Conservation (phyloP, 2,113 vertebrate genomes). For the Motacilla tschutschensis region DNA sequence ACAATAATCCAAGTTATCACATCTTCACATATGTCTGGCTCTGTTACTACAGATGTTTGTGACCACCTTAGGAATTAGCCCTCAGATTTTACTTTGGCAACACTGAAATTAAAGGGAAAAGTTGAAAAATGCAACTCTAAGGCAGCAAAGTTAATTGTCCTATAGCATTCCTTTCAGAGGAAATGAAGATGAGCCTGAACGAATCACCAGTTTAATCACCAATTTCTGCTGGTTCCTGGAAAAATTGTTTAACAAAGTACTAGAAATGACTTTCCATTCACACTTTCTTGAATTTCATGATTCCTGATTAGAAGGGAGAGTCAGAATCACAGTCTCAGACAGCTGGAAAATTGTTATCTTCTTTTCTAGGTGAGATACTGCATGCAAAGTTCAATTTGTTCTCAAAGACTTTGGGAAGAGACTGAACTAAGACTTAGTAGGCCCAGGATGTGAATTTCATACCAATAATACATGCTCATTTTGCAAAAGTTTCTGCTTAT, state of each 20-base stretch:
- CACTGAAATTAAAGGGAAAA: neutral
- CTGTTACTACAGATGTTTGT: neutral
- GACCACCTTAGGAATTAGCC: neutral
- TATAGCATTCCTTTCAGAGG: neutral
- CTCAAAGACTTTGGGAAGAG: conserved; percentile 5
- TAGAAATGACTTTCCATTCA: neutral
- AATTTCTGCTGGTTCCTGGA: neutral
- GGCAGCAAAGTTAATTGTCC: neutral
- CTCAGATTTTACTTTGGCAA: conserved; percentile 17
- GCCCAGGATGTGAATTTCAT: neutral
- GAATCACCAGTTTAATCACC: neutral
- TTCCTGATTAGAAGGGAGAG: neutral
- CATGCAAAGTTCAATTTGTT: neutral
- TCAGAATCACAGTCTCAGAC: neutral
- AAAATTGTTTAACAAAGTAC: neutral
- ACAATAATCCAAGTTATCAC: neutral
- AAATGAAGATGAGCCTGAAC: neutral
- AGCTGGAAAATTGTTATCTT: neutral
- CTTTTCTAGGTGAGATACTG: neutral
- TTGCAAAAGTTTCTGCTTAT: neutral
- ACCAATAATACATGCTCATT: neutral
- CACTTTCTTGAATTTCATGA: neutral
- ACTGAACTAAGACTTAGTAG: neutral
- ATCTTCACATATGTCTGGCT: neutral
- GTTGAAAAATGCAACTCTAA: neutral